Base-by-base conservation (phyloP, 2,113 vertebrate species). In the Hippocampus abdominalis region DNA sequence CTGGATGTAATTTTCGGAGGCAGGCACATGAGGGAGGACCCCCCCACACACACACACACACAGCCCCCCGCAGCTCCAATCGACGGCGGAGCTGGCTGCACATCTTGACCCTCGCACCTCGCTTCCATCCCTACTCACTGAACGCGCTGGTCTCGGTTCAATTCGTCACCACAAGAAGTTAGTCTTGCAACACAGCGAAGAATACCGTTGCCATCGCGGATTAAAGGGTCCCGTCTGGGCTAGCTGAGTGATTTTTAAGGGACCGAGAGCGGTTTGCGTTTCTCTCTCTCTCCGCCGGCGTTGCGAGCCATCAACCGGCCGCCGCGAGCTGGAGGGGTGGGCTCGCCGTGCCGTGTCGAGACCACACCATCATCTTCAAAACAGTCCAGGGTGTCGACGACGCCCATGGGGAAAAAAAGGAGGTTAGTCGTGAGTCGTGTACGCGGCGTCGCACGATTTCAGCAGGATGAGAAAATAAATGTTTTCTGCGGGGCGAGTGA, bases 61-160 rank as follows among this genome's bases (percentile, higher is more conserved):
- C n/a, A n/a, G n/a, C 4, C 32, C 32, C 32, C 27, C 27, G 2
- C 27, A 29, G 32, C 32, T 6, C 32, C 61, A 23, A 4, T 23
- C 70, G 70, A 79, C 84, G 77, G 70, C 76, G 80, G 86, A 79
- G 74, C 83, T 83, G 79, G 82, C 82, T 80, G 78, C 76, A 60
- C 80, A 80, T 73, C 79, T 70, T 40, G 68, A 63, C 72, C 57
- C 4, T 44, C n/a, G 21, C 78, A 18, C 78, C 60, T 57, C 73
- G 39, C 57, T 18, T 63, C 2, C 36, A 70, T 48, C 46, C 25
- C 7, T 4, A 36, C 23, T 39, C 32, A 54, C 63, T 53, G 39
- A 73, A 67, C 36, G 69, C 54, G 66, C 70, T 12, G 36, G 18
- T 69, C 49, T 9, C 13, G 32, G 65, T 20, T 64, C 49, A 3